These are phyloP conservation scores for Cerastoderma edule DNA, from an alignment of 2,888 invertebrate species.

Conservation along the genomic window DNA sequence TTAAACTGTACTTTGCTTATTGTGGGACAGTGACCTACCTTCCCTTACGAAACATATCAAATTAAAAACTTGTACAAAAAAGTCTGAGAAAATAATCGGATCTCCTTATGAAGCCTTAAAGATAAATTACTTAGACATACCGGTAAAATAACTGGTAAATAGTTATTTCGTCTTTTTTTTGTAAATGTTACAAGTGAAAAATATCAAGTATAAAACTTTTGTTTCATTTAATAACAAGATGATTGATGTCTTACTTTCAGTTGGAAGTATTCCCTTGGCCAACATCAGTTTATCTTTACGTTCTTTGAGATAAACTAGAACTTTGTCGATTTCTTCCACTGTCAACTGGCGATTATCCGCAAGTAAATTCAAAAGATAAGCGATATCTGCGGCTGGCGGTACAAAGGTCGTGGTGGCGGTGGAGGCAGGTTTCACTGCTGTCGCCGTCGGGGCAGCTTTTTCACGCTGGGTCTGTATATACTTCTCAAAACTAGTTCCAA, in stretches of 20 bases:
- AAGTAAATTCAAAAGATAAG: slow-evolving; percentile 89
- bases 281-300: slow-evolving; percentile 86
- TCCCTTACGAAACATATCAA: too few relatives aligned
- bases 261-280: slow-evolving; percentile 55
- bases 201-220: too few relatives aligned
- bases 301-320: slow-evolving; percentile 88
- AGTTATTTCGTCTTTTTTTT: too few relatives aligned
- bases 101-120: too few relatives aligned
- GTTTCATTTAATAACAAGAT: too few relatives aligned
- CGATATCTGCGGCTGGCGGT: slow-evolving; percentile 74
- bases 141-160: too few relatives aligned
- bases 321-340: slow-evolving; percentile 79
- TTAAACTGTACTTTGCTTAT: too few relatives aligned
- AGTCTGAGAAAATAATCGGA: too few relatives aligned
- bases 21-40: too few relatives aligned
- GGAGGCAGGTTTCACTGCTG: slow-evolving; percentile 48
- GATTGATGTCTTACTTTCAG: slow-evolving; percentile 52
- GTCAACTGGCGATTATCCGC: slow-evolving; percentile 89
- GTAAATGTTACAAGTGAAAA: neutral
- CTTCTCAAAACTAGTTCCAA: slow-evolving; percentile 86
- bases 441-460: slow-evolving; percentile 67
- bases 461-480: slow-evolving; percentile 78
- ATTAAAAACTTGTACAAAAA: too few relatives aligned
- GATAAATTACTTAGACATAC: too few relatives aligned
- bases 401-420: slow-evolving; percentile 60